Conservation (phyloP, 2,797 vertebrate genomes). For the Cephalopachus bancanus region DNA sequence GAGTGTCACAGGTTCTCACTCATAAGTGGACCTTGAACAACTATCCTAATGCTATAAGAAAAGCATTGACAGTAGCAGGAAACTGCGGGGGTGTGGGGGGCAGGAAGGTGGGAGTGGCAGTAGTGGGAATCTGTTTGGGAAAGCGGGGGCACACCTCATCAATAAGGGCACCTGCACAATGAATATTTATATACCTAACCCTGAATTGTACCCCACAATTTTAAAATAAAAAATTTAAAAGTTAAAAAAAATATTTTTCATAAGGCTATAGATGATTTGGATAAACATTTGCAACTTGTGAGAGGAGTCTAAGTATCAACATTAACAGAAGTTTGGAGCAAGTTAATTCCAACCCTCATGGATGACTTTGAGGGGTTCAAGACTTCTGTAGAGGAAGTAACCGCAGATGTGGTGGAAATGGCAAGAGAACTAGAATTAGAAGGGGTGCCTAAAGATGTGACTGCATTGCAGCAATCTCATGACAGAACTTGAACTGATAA, state of each 20-base stretch:
- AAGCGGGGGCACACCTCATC: too few relatives aligned
- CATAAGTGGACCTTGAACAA: too few relatives aligned
- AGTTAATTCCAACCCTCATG: neutral
- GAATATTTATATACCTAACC: too few relatives aligned
- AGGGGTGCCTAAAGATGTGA: neutral
- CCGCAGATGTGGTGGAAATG: neutral
- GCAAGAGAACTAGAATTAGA: neutral
- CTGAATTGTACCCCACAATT: too few relatives aligned
- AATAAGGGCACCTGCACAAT: too few relatives aligned
- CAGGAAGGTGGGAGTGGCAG: too few relatives aligned
- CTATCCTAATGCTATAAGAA: too few relatives aligned
- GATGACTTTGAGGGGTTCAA: neutral
- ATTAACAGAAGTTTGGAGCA: neutral
- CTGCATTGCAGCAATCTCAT: neutral
- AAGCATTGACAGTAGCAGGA: too few relatives aligned
- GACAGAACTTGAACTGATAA: neutral
- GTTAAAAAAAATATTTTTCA: neutral
- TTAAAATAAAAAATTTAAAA: too few relatives aligned
- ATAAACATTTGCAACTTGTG: neutral
- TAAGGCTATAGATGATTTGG: neutral
- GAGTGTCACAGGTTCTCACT: too few relatives aligned
- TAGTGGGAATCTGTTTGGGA: too few relatives aligned
- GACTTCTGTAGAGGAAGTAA: neutral
- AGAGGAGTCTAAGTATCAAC: neutral
- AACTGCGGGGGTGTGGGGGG: too few relatives aligned